A percentile compares a stretch with the other conserved stretches of the same genome.
These are phyloP conservation scores for Galaxias olidus DNA, from an alignment of 2,797 vertebrate species.

Conservation along the genomic window DNA sequence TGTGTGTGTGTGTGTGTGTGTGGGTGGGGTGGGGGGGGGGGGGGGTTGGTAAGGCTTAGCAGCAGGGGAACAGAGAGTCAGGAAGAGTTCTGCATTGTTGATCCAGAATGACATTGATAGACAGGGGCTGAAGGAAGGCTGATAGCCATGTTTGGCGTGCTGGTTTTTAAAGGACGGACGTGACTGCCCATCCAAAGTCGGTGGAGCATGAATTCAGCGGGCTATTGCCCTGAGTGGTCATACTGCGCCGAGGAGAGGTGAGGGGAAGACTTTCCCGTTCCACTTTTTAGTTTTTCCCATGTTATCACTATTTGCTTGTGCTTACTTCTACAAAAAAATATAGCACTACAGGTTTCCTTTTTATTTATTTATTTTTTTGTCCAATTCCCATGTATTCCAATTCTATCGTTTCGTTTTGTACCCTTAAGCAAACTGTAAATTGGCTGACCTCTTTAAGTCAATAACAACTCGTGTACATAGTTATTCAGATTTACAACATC, in stretches of 20 bases:
- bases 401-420: conserved; percentile 20
- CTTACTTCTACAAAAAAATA: conserved; percentile 32
- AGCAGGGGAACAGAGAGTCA: conserved; percentile 68
- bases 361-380: conserved; percentile 36
- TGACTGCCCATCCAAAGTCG: conserved; percentile 77
- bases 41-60: conserved; percentile 62
- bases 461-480: too few relatives aligned
- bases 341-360: conserved; percentile 34
- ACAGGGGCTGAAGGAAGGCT: conserved; percentile 83
- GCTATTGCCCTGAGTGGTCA: conserved; percentile 70
- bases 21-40: conserved; percentile 7
- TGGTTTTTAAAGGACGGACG: conserved; percentile 79
- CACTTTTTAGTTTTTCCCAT: conserved; percentile 59
- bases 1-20: not conserved
- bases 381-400: conserved; percentile 27
- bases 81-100: conserved; percentile 83
- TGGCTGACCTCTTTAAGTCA: not conserved
- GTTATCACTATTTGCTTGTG: conserved; percentile 56
- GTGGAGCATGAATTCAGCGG: conserved; percentile 77
- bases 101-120: conserved; percentile 84
- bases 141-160: conserved; percentile 83
- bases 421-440: conserved; percentile 21
- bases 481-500: too few relatives aligned
- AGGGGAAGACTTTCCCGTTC: conserved; percentile 63
- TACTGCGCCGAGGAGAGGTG: conserved; percentile 49